Evolutionary conservation across 2,113 vertebrate genomes (phyloP).

Genomic region (Todiramphus chloris): DNA sequence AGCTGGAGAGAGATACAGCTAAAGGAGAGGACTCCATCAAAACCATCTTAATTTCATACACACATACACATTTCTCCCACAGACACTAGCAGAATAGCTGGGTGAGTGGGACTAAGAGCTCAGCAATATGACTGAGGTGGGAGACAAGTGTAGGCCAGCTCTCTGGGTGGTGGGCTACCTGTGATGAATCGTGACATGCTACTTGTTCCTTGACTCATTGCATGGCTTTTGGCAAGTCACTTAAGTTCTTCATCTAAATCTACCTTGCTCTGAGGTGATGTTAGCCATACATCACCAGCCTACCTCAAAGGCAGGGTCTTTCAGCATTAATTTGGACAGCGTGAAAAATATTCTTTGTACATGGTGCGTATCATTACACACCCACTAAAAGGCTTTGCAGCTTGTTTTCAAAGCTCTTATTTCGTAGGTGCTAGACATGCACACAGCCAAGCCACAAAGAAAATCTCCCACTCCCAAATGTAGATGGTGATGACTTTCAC

Average conservation of each 20-base stretch:
- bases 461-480: neutral
- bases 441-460: neutral
- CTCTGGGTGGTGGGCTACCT: neutral
- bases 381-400: neutral
- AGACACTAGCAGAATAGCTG: neutral
- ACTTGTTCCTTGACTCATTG: neutral
- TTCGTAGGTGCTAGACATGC: neutral
- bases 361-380: neutral
- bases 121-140: neutral
- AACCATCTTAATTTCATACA: neutral
- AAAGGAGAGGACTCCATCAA: neutral
- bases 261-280: neutral
- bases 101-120: neutral
- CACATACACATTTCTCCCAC: neutral
- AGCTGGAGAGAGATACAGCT: neutral
- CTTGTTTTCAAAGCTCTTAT: neutral
- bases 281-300: neutral
- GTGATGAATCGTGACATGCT: neutral
- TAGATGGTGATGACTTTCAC: neutral
- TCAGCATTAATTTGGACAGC: neutral
- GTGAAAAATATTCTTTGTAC: neutral
- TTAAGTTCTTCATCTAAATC: neutral
- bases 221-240: neutral
- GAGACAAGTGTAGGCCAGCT: conserved; percentile 13
- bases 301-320: neutral